These are phyloP conservation scores for Anadara kagoshimensis DNA, from an alignment of 1,140 invertebrate species.

Conservation along the genomic window DNA sequence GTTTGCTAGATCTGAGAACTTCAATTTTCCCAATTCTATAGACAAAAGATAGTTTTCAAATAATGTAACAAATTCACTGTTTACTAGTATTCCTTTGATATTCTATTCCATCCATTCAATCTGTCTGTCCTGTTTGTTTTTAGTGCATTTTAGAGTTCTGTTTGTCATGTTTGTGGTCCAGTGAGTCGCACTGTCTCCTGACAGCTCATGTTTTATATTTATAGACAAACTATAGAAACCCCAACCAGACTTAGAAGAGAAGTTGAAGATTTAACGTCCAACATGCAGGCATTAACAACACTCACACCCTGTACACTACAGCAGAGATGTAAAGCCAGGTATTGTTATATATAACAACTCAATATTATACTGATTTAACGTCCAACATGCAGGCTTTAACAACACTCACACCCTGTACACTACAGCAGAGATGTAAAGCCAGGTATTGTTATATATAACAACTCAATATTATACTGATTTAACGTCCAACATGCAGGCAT, in stretches of 20 bases:
- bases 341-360: background rate
- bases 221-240: conserved; percentile 47
- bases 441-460: conserved; percentile 25
- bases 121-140: too few relatives aligned
- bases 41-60: too few relatives aligned
- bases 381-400: conserved; percentile 67
- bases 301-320: conserved; percentile 62
- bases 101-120: too few relatives aligned
- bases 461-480: conserved; percentile 43
- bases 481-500: conserved; percentile 67
- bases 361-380: conserved; percentile 58
- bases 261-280: conserved; percentile 66
- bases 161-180: too few relatives aligned
- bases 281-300: conserved; percentile 65
- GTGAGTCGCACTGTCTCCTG: too few relatives aligned
- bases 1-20: too few relatives aligned
- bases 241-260: conserved; percentile 62
- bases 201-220: too few relatives aligned
- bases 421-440: conserved; percentile 41
- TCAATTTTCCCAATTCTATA: too few relatives aligned
- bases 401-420: conserved; percentile 60
- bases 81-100: too few relatives aligned
- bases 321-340: conserved; percentile 39
- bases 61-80: too few relatives aligned
- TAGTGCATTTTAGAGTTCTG: too few relatives aligned